Conservation (phyloP, 92 coral and sea anemone species). For the Umimayanthus chanpuru region DNA sequence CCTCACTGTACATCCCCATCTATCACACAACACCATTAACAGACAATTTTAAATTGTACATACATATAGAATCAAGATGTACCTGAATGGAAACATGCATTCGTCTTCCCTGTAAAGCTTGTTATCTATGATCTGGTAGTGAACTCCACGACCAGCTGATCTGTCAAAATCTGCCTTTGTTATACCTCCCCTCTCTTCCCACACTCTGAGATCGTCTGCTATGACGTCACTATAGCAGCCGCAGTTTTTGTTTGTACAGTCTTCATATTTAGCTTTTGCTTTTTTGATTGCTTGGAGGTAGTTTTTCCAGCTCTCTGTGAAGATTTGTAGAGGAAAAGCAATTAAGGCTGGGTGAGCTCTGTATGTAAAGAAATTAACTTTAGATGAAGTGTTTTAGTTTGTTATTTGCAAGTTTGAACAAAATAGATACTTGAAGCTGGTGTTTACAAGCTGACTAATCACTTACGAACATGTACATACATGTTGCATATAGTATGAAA, state of each 20-base stretch:
- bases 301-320: conserved; percentile 84
- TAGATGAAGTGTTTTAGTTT: too few relatives aligned
- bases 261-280: conserved; percentile 70
- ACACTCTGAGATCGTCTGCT: conserved; percentile 70
- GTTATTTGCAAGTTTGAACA: too few relatives aligned
- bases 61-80: not conserved
- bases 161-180: conserved; percentile 73
- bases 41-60: too few relatives aligned
- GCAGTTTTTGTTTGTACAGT: conserved; percentile 88
- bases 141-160: conserved; percentile 76
- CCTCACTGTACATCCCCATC: too few relatives aligned
- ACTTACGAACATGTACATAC: too few relatives aligned
- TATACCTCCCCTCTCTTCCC: conserved; percentile 93
- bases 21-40: too few relatives aligned
- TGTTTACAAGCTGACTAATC: too few relatives aligned
- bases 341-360: too few relatives aligned
- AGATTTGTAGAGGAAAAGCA: not conserved
- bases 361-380: too few relatives aligned
- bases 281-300: conserved; percentile 74
- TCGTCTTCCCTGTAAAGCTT: conserved; percentile 84
- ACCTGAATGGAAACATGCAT: conserved; percentile 98
- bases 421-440: too few relatives aligned
- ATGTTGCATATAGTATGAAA: too few relatives aligned
- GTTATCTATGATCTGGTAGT: conserved; percentile 92
- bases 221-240: conserved; percentile 94